Evolutionary conservation across 2,888 invertebrate species (phyloP).

Genomic region (Tanytarsus gracilentus): DNA sequence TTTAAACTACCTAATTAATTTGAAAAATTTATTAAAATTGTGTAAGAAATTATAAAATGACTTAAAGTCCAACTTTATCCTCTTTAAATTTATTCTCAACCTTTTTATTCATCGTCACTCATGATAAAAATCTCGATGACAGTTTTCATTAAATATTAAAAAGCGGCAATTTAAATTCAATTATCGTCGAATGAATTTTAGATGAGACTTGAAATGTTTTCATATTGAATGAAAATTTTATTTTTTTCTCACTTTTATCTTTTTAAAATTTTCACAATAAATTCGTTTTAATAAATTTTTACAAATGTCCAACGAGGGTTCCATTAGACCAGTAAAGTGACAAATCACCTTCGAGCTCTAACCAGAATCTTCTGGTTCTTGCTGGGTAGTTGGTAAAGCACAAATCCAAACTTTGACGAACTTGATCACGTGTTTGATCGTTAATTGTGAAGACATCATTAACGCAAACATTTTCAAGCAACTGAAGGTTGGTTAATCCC

Average conservation of each 20-base stretch:
- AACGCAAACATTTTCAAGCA: background rate
- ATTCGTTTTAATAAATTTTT: background rate
- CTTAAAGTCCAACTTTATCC: too few species aligned
- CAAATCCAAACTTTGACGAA: background rate
- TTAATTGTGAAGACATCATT: background rate
- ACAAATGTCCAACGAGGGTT: background rate
- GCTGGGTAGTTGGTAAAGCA: slow-evolving; percentile 2
- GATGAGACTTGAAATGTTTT: too few species aligned
- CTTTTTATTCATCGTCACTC: too few species aligned
- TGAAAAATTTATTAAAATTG: too few species aligned
- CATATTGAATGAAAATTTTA: too few species aligned
- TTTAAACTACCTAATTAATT: too few species aligned
- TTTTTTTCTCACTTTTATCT: background rate
- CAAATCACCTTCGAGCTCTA: background rate
- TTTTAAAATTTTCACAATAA: background rate
- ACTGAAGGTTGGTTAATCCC: background rate
- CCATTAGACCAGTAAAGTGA: background rate
- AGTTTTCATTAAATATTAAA: too few species aligned
- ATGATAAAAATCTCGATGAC: too few species aligned
- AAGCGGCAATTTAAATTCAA: too few species aligned
- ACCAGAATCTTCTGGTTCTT: background rate
- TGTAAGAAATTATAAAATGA: too few species aligned
- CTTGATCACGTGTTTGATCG: background rate
- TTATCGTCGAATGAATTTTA: too few species aligned
- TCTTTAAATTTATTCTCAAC: too few species aligned